Conservation (phyloP, 2,113 vertebrate species). For the Chionis minor region DNA sequence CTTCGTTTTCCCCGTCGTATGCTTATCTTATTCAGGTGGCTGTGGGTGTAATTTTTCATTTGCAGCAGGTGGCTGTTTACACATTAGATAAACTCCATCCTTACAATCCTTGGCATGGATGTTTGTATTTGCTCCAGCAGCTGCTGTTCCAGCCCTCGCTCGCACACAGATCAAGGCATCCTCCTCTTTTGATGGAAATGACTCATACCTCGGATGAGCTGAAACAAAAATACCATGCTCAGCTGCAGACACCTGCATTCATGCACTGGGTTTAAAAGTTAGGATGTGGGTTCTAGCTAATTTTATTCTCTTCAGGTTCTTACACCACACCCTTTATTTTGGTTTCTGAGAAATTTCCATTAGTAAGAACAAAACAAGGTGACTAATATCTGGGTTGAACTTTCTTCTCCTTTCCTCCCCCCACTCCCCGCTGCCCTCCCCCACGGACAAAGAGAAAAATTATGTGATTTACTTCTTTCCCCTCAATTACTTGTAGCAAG, state of each 20-base stretch:
- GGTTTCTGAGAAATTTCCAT: slow-evolving; percentile 58
- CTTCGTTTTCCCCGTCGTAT: slow-evolving; percentile 19
- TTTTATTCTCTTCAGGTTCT: slow-evolving; percentile 27
- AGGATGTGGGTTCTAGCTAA: slow-evolving; percentile 46
- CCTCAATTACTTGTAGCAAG: background rate
- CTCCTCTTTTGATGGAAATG: slow-evolving; percentile 51
- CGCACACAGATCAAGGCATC: slow-evolving; percentile 40
- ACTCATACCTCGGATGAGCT: slow-evolving; percentile 48
- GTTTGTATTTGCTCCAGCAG: slow-evolving; percentile 64
- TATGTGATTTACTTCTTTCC: slow-evolving; percentile 40
- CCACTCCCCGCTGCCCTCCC: accelerated
- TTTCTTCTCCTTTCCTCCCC: background rate
- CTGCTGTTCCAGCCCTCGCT: slow-evolving; percentile 41
- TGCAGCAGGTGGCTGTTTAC: slow-evolving; percentile 69
- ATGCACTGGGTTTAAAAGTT: slow-evolving; percentile 27
- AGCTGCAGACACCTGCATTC: slow-evolving; percentile 62
- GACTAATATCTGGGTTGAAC: slow-evolving; percentile 32
- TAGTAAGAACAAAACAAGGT: slow-evolving; percentile 51
- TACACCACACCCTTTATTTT: slow-evolving; percentile 30
- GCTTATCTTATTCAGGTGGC: slow-evolving; percentile 71
- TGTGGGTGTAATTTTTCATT: slow-evolving; percentile 68
- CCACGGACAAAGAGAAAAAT: slow-evolving; percentile 1
- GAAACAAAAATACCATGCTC: slow-evolving; percentile 51
- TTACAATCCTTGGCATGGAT: slow-evolving; percentile 46
- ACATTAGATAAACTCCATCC: slow-evolving; percentile 67